Conservation (phyloP, 2,113 vertebrate species). For the Chloroceryle aenea region DNA sequence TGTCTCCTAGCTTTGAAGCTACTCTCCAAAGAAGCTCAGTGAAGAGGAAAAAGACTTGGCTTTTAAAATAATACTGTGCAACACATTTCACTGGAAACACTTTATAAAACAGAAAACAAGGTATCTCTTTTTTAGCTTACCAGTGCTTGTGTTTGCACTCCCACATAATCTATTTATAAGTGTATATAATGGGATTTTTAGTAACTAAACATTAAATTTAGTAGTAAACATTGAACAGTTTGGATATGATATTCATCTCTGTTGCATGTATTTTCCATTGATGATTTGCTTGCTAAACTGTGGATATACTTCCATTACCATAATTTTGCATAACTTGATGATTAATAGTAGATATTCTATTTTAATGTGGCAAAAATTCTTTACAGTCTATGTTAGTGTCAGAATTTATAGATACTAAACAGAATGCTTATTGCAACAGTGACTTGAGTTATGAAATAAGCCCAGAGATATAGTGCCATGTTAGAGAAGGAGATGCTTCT, state of each 20-base stretch:
- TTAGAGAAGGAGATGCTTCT: not conserved
- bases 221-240: not conserved
- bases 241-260: not conserved
- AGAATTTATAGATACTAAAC: constrained; percentile 12
- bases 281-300: not conserved
- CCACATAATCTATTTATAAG: not conserved
- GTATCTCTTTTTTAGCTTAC: not conserved
- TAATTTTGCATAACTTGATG: constrained; percentile 36
- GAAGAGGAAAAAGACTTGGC: not conserved
- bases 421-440: not conserved
- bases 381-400: not conserved
- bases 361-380: constrained; percentile 13
- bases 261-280: not conserved
- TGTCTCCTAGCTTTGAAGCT: not conserved
- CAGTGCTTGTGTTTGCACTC: not conserved
- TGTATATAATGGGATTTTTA: not conserved
- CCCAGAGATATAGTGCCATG: not conserved
- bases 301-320: not conserved
- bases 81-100: not conserved
- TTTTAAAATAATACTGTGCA: not conserved
- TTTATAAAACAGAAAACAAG: not conserved
- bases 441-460: not conserved
- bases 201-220: not conserved
- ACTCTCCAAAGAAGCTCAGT: not conserved
- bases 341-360: constrained; percentile 4